These are phyloP conservation scores for Protonemura montana DNA, from an alignment of 2,888 invertebrate genomes.

Conservation along the genomic window DNA sequence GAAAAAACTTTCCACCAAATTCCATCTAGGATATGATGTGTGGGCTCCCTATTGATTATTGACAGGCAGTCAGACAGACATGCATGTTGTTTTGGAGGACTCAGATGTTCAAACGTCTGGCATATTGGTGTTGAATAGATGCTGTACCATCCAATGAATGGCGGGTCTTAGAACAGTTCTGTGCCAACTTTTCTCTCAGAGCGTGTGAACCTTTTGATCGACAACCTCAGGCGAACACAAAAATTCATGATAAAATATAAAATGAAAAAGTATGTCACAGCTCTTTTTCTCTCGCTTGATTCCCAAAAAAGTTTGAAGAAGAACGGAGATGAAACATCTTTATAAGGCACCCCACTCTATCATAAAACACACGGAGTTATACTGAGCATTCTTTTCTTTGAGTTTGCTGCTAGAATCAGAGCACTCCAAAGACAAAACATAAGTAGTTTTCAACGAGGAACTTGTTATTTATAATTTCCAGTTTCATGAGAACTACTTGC, in stretches of 20 bases:
- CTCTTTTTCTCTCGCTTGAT: conserved; percentile 20
- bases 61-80: not conserved
- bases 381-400: conserved; percentile 14
- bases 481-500: not conserved
- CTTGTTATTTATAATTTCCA: not conserved
- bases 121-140: conserved; percentile 33
- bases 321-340: conserved; percentile 36
- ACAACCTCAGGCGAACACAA: conserved; percentile 42
- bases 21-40: not conserved
- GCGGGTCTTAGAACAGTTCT: conserved; percentile 29
- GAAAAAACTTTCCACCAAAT: not conserved
- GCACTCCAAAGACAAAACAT: not conserved
- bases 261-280: conserved; percentile 33
- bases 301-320: conserved; percentile 28
- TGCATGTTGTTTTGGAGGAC: conserved; percentile 25
- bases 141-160: conserved; percentile 24
- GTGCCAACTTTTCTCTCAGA: conserved; percentile 37
- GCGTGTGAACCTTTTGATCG: conserved; percentile 44
- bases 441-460: not conserved
- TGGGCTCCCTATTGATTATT: not conserved
- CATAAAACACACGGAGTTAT: conserved; percentile 33
- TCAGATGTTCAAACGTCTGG: conserved; percentile 28
- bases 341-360: conserved; percentile 35
- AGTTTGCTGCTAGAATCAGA: not conserved
- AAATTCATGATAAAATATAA: conserved; percentile 26